These are phyloP conservation scores for Hyperoplus lanceolatus DNA, from an alignment of 2,797 vertebrate species.

Conservation along the genomic window DNA sequence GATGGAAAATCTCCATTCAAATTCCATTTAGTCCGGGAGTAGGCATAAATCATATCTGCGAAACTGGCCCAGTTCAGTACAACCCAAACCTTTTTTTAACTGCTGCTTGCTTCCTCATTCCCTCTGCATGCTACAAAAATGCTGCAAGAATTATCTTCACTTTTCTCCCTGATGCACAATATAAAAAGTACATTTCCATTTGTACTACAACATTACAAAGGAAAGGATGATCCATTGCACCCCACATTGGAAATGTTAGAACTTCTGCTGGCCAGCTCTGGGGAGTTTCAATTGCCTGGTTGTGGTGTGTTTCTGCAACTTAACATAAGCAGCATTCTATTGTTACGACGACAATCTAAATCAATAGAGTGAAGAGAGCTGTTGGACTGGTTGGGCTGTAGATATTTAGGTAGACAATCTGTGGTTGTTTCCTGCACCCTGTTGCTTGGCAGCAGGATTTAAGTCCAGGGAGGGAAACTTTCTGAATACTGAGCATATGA, in stretches of 20 bases:
- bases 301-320: conserved; percentile 23
- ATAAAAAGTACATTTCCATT: conserved; percentile 31
- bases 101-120: conserved; percentile 32
- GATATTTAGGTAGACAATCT: conserved; percentile 54
- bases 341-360: conserved; percentile 42
- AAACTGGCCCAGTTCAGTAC: conserved; percentile 30
- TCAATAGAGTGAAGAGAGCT: conserved; percentile 33
- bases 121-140: conserved; percentile 11
- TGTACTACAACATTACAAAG: neutral
- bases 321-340: conserved; percentile 23
- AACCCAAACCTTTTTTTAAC: conserved; percentile 32
- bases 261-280: conserved; percentile 2
- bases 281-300: conserved; percentile 13
- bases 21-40: too few relatives aligned
- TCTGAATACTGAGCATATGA: conserved; percentile 79
- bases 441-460: conserved; percentile 69
- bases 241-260: conserved; percentile 18
- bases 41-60: conserved; percentile 17
- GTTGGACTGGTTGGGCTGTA: conserved; percentile 37
- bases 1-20: too few relatives aligned
- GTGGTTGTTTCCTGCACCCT: conserved; percentile 58
- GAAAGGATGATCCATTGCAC: conserved; percentile 12
- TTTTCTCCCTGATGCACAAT: conserved; percentile 20
- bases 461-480: conserved; percentile 63
- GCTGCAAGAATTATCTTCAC: conserved; percentile 1